Evolutionary conservation across 2,113 vertebrate genomes (phyloP), one percentile per base, ranked within the genome.

Genomic region (Sula dactylatra): DNA sequence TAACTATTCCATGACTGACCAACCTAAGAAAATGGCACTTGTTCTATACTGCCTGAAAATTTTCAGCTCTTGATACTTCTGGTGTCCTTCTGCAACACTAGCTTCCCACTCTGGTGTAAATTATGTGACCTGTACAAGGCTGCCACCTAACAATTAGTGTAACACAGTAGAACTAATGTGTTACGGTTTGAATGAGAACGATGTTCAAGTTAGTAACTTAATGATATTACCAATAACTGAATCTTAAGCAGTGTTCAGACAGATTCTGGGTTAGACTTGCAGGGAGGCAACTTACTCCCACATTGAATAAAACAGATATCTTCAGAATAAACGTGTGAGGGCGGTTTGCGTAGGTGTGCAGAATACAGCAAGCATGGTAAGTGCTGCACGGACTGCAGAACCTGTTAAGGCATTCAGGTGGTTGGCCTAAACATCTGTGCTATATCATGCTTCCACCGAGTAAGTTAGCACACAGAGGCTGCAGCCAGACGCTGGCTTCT

Each of bases 311-410:
- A 69, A 32, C 5, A 4, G n/a, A 11, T 7, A 6, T 69, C 18
- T 47, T 47, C 42, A 7, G 56, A 18, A 22, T 0, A 0, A 22
- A 69, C 47, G 36, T 15, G 10, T 9, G 21, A 15, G 18, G 26
- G 58, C 25, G 27, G 49, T 61, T 56, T 19, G 19, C 34, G 20
- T 42, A 32, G 69, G 18, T 21, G 17, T 7, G 44, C 19, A 16
- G 45, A 73, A 69, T 22, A 19, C 36, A 44, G 25, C 21, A 8
- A 10, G 29, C 0, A 1, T n/a, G 58, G 42, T 0, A 0, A 82
- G 34, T 58, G 59, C 55, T 81, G 73, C 49, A 25, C 11, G 18
- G 40, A 3, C 38, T 81, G 73, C 59, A 65, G 64, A 83, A 52
- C 31, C 5, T 3, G 9, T 26, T 22, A 26, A 32, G 47, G 59